Base-by-base conservation (phyloP, 2,113 vertebrate species). In the Podiceps cristatus region DNA sequence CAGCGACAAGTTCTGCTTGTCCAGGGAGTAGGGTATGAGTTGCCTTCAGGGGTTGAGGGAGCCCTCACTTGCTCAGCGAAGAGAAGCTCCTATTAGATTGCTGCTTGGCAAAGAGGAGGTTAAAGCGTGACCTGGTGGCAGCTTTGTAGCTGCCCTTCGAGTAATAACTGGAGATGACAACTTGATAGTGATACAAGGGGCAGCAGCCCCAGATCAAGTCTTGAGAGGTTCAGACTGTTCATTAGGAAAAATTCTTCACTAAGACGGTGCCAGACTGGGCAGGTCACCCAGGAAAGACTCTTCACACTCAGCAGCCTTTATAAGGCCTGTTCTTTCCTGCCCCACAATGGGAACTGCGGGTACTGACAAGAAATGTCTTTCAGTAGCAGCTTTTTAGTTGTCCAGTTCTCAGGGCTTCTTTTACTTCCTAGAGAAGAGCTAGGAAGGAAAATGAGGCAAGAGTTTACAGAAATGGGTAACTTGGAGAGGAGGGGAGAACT, bases 21-120 rank as follows among this genome's bases (percentile, higher is more conserved):
- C 5, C 2, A 2, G 67, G 18, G 28, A 87, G 45, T 25, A 13
- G 37, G 29, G 8, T 25, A 2, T 37, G 58, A 59, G 31, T 0
- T 84, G 72, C 17, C 13, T 42, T 45, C 24, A 50, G 25, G 20
- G 18, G 2, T 3, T 55, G 63, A 84, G 49, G 49, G 49, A 55
- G 8, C 35, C 18, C 10, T 29, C 37, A 44, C 52, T 49, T 37
- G 40, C 55, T 62, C 25, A 27, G 52, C 10, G 33, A 62, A 25
- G 71, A 58, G 76, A 52, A 67, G 20, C 25, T 80, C 13, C 2
- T 40, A 2, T 10, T 55, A 33, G 28, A 17, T 17, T 60, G 6
- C 19, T 50, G 31, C 33, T 67, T n/a, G 16, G 33, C 29, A 67
- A 40, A 82, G 40, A 44, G 55, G 29, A 71, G 9, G 29, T 42